These are phyloP conservation scores for Rhopalosiphum nymphaeae DNA, from an alignment of 2,888 invertebrate genomes.

Conservation along the genomic window DNA sequence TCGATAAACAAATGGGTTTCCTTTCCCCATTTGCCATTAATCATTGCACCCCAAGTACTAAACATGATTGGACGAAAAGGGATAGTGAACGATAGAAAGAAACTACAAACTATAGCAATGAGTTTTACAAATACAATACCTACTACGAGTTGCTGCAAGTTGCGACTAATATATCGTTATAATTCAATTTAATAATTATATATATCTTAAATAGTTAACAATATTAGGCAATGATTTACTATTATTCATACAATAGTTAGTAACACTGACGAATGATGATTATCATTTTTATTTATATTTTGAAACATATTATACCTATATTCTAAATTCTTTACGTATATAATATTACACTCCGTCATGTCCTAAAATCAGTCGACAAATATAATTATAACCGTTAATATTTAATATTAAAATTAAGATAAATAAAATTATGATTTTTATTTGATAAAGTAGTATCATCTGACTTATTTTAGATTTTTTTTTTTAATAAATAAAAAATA, in stretches of 20 bases:
- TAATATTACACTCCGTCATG: not conserved
- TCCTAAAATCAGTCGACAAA: not conserved
- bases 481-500: not conserved
- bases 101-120: not conserved
- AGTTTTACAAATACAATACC: not conserved
- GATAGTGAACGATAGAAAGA: not conserved
- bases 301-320: no score
- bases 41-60: constrained; percentile 50
- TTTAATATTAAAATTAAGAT: not conserved
- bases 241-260: no score
- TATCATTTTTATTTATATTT: no score
- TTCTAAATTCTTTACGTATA: not conserved
- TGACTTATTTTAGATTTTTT: not conserved
- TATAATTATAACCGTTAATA: not conserved
- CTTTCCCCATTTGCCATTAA: constrained; percentile 32
- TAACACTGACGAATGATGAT: no score
- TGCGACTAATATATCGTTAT: not conserved
- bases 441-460: not conserved
- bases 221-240: no score
- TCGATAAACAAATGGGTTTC: constrained; percentile 62
- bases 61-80: constrained; percentile 22
- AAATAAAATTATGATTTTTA: not conserved
- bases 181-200: not conserved
- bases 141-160: not conserved
- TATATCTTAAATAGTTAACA: no score